Evolutionary conservation across 2,113 vertebrate species (phyloP).

Genomic region (Calyptomena viridis): DNA sequence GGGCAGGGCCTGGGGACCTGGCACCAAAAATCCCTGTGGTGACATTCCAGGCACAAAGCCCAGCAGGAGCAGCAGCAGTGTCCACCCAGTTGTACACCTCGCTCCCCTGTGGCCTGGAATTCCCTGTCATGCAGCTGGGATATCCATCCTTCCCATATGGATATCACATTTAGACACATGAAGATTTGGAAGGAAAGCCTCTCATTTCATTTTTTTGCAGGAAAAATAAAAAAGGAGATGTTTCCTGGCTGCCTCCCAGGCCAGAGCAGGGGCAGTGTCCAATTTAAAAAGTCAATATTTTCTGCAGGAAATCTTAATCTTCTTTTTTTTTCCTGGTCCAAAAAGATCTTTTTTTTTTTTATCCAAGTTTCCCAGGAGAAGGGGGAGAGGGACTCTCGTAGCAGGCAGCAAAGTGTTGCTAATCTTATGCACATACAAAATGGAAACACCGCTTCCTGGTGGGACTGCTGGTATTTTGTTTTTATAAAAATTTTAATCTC

Average conservation of each 20-base stretch:
- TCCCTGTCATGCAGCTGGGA: background rate
- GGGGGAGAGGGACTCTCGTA: background rate
- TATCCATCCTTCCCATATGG: background rate
- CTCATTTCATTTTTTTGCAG: background rate
- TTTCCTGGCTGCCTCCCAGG: background rate
- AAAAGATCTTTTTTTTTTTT: background rate
- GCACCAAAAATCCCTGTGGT: rapidly evolving
- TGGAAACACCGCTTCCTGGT: constrained; percentile 11
- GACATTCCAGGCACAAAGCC: background rate
- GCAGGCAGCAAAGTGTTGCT: constrained; percentile 29
- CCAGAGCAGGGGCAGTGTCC: background rate
- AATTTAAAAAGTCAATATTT: background rate
- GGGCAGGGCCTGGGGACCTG: background rate
- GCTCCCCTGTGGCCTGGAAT: background rate
- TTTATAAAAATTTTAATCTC: constrained; percentile 53
- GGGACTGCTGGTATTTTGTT: constrained; percentile 53
- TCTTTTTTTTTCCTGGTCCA: background rate
- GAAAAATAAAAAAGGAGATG: background rate
- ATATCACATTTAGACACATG: background rate
- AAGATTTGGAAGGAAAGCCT: background rate
- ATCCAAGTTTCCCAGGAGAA: background rate
- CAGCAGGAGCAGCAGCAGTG: background rate
- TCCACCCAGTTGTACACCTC: background rate
- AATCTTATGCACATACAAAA: constrained; percentile 41
- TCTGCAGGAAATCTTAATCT: background rate